Base-by-base conservation (phyloP, 1,140 invertebrate genomes). In the Aphidius gifuensis region DNA sequence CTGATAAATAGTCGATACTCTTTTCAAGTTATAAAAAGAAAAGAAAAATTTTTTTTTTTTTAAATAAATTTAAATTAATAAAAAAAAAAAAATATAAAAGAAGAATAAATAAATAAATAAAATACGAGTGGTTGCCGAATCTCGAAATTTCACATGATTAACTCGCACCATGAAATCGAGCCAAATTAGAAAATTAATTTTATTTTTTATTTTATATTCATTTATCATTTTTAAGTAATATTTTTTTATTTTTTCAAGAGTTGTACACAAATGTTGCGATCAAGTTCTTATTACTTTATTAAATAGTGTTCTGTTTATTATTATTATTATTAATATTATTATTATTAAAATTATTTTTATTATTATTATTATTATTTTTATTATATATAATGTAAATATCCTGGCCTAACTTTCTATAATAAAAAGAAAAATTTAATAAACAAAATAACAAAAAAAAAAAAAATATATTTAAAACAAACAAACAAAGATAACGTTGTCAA, bases 401-500 rank as follows among this genome's bases (percentile, higher is more conserved):
- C 23, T 23, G 23, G 23, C 23, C 23, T 23, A 23, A 23, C 23
- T 23, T 23, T 23, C 23, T 23, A n/a, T n/a, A n/a, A n/a, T n/a
- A n/a, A n/a, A n/a, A n/a, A n/a, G n/a, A n/a, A n/a, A n/a, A n/a
- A n/a, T n/a, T n/a, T n/a, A n/a, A n/a, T n/a, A n/a, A n/a, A n/a
- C n/a, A n/a, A n/a, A n/a, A n/a, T n/a, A n/a, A n/a, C n/a, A 23
- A 58, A 45, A 47, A 44, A 21, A 58, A 45, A 47, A 58, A 58
- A 44, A 57, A 58, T 32, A 46, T 58, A 58, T 38, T 48, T 32
- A 21, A 11, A 23, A 47, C 9, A 45, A 58, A 49, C 53, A 43
- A 58, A 59, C n/a, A 21, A 61, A 40, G 23, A 55, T 55, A 55
- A 55, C 50, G 38, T 61, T 70, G 70, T 67, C 73, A 71, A 60